These are phyloP conservation scores for Alexandromys fortis DNA, from an alignment of 2,113 vertebrate species.

Conservation along the genomic window DNA sequence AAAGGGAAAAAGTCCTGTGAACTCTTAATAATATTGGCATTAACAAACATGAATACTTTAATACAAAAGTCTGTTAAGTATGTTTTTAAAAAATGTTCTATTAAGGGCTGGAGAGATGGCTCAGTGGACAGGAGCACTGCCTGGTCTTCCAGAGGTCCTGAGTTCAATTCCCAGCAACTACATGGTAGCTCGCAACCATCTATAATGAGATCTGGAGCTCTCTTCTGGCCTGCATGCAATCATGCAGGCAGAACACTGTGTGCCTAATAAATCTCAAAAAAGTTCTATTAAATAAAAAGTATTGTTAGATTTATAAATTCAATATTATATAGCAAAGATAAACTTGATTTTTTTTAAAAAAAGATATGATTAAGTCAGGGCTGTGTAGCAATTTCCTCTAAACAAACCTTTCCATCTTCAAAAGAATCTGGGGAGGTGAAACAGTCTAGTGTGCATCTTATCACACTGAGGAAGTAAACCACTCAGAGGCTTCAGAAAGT, in stretches of 20 bases:
- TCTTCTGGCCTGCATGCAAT: too few species aligned
- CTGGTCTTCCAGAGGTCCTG: too few species aligned
- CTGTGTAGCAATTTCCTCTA: neutral
- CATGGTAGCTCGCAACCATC: too few species aligned
- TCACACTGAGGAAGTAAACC: neutral
- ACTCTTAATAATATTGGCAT: neutral
- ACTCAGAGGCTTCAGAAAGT: neutral
- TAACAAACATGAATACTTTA: neutral
- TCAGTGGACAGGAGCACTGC: too few species aligned
- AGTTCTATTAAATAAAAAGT: neutral
- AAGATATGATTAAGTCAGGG: neutral
- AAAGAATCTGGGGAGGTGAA: neutral
- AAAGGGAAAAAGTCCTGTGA: neutral
- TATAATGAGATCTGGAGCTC: too few species aligned
- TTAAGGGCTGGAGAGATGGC: neutral
- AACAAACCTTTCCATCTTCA: neutral
- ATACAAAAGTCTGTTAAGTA: neutral
- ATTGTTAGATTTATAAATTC: neutral
- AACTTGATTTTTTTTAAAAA: neutral
- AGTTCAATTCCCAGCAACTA: too few species aligned
- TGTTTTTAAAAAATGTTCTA: neutral
- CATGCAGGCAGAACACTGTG: too few species aligned
- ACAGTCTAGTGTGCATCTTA: neutral
- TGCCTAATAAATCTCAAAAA: neutral
- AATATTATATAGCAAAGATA: neutral